Percentiles rank a stretch among this genome's conserved stretches.
Evolutionary conservation across 2,113 vertebrate species (phyloP).

Genomic region (Nibea albiflora): DNA sequence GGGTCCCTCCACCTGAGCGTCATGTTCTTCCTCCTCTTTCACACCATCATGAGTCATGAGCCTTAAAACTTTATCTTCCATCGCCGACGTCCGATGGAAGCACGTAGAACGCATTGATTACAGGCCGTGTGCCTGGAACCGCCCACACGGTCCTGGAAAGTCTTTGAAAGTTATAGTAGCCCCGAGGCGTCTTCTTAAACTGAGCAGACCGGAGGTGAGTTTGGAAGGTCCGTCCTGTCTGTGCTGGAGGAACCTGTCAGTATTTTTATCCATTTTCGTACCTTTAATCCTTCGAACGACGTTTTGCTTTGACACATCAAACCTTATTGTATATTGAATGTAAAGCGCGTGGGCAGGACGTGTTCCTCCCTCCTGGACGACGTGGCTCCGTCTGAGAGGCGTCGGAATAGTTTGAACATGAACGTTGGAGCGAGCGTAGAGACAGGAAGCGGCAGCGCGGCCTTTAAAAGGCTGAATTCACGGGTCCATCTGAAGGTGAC

Average conservation of each 20-base stretch:
- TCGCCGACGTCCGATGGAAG: not conserved
- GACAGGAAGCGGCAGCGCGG: not conserved
- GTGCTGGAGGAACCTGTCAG: conserved; percentile 78
- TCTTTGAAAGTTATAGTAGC: no score
- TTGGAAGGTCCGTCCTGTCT: conserved; percentile 16
- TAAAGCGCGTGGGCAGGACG: conserved; percentile 55
- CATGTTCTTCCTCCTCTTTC: not conserved
- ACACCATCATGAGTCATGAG: conserved; percentile 16
- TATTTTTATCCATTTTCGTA: conserved; percentile 80
- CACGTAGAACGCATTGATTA: not conserved
- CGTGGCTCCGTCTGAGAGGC: conserved; percentile 24
- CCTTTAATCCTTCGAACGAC: not conserved
- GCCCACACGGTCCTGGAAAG: not conserved
- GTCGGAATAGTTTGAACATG: no score
- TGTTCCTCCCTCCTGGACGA: conserved; percentile 23
- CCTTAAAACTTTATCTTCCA: conserved; percentile 47
- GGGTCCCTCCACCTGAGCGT: not conserved
- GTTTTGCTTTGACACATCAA: conserved; percentile 68
- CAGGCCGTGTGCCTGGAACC: not conserved
- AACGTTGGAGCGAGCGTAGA: not conserved
- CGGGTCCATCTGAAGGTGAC: conserved; percentile 25
- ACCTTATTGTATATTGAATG: conserved; percentile 66
- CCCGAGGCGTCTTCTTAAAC: not conserved
- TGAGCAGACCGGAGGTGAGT: conserved; percentile 12
- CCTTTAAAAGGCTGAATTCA: conserved; percentile 7